These are phyloP conservation scores for Pogonomyrmex californicus DNA, from an alignment of 1,140 invertebrate genomes.

Conservation along the genomic window DNA sequence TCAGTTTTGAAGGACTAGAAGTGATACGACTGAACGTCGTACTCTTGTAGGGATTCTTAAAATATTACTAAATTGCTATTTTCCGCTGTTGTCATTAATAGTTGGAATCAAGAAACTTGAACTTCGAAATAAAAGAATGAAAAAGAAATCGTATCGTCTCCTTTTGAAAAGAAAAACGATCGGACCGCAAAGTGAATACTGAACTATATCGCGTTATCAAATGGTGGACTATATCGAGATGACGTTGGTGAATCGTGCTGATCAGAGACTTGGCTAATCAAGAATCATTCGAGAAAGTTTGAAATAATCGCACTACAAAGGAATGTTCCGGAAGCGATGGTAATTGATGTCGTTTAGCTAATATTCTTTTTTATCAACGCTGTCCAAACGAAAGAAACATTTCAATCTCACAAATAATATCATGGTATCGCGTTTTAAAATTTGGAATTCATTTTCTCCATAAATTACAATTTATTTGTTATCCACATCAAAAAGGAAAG, in stretches of 20 bases:
- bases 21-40: constrained; percentile 3
- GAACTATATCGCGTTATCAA: constrained; percentile 26
- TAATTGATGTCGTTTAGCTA: constrained; percentile 33
- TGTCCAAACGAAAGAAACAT: constrained; percentile 44
- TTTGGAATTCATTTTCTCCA: not conserved
- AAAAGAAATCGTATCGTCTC: not conserved
- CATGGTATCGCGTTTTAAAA: not conserved
- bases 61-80: no score
- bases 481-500: not conserved
- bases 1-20: not conserved
- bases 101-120: not conserved
- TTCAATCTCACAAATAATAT: not conserved
- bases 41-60: no score
- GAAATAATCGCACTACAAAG: constrained; percentile 28
- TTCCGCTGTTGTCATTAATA: not conserved
- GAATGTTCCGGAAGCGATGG: constrained; percentile 21
- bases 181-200: constrained; percentile 26
- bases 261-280: not conserved
- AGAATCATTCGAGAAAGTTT: constrained; percentile 11
- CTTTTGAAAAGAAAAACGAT: not conserved
- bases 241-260: constrained; percentile 32
- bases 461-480: not conserved
- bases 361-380: not conserved
- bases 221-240: constrained; percentile 14
- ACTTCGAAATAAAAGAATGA: not conserved